Base-by-base conservation (phyloP, 2,113 vertebrate genomes). In the Peucedramus taeniatus region DNA sequence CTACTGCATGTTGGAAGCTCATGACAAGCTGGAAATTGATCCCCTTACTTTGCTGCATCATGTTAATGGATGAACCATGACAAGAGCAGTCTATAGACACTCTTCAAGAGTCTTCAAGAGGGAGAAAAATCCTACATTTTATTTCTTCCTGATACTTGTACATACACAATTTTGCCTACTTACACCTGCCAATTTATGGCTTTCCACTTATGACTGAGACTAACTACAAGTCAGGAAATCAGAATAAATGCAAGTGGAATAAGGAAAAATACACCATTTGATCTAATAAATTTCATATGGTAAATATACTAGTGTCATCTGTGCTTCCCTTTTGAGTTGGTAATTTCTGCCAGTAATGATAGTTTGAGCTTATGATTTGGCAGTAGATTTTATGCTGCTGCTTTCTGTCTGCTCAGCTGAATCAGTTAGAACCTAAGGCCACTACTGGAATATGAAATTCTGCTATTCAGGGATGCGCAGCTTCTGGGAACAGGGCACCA, bases 1-100 rank as follows among this genome's bases (percentile, higher is more conserved):
- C 72, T 93, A 80, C 63, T 96, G 91, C 91, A 93, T 89, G 75
- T 90, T 91, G 61, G 59, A 93, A 94, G 83, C 40, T 80, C 60
- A 59, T 83, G 37, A 92, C 93, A 84, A 54, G 35, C 56, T 81
- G 65, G 45, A 71, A 68, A 90, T 30, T 30, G 7, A 42, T 56
- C 44, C 27, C 50, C 14, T 75, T 64, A 13, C 50, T 92, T 76
- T 7, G 12, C 39, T 65, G 31, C 56, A 23, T 87, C 44, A 15
- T 47, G 8, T 63, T 81, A 84, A 83, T 15, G 35, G 30, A 80
- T 66, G 47, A 77, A 65, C 16, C 1, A 9, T 59, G 31, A 68
- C 51, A 35, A n/a, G 28, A 87, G 35, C 28, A 51, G 13, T 42
- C 33, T 75, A 8, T 44, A 60, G 15, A 75, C 6, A 35, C 17